Evolutionary conservation across 2,113 vertebrate species (phyloP), one percentile per base, ranked within the genome.

Genomic region (Podarcis cretensis): DNA sequence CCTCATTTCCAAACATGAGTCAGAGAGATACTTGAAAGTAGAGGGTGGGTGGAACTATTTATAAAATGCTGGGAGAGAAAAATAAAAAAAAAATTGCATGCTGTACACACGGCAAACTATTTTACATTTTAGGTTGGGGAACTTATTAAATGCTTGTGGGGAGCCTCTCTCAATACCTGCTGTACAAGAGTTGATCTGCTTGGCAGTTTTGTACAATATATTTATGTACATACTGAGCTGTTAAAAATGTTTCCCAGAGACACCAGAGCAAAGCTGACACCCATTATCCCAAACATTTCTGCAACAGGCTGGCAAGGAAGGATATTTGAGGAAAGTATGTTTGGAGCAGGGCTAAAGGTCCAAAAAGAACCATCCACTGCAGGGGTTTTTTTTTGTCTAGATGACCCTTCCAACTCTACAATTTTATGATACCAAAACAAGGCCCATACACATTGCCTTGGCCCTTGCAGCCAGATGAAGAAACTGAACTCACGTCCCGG

Each of bases 21-120:
- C 93, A 95, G 94, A 95, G 94, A 95, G 93, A 93, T 92, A 92
- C 93, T 94, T 95, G 95, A 91, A 94, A 94, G 93, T 91, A 82
- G 90, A 90, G 94, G 93, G 91, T 94, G 93, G 93, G 94, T 93
- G 92, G 94, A 95, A 95, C 93, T 94, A 93, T 96, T 95, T 94
- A 93, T 95, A 93, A 92, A 93, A 91, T 92, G 91, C 93, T 91
- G 92, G 92, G 92, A 91, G 91, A 91, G 94, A 89, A 94, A 27
- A 94, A 93, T 91, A 94, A 93, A 18, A 94, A 94, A 94, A 92
- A 93, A 94, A 92, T 90, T 89, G 92, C 87, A 2, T 92, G 92
- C 87, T 92, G 89, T 93, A 94, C 94, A 94, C 79, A 77, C 74
- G 91, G 57, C 85, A 89, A 85, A 75, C 90, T 93, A 92, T 95